Percentiles rank a stretch among this genome's conserved stretches.
Evolutionary conservation across 2,113 vertebrate genomes (phyloP).

Genomic region (Galeopterus variegatus): DNA sequence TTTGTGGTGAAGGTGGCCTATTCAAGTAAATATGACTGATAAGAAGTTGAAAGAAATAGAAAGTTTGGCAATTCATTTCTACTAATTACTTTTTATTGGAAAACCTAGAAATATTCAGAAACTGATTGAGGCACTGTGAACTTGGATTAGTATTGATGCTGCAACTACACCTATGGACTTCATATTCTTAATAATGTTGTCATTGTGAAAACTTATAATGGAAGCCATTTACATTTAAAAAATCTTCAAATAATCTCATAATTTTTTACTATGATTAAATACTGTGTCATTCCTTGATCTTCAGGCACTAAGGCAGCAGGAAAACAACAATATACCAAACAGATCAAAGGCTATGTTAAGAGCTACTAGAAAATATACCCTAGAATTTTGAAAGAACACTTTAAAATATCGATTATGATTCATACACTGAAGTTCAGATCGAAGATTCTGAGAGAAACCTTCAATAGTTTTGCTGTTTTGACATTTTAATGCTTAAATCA

Average conservation of each 20-base stretch:
- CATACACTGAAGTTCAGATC: conserved; percentile 6
- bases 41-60: background rate
- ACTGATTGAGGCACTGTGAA: background rate
- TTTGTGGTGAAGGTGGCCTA: background rate
- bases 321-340: background rate
- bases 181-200: background rate
- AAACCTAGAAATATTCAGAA: background rate
- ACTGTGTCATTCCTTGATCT: background rate
- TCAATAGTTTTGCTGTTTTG: background rate
- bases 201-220: background rate
- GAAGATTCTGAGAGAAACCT: background rate
- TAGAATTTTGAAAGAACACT: background rate
- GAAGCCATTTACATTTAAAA: background rate
- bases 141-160: background rate
- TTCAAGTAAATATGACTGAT: background rate
- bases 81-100: background rate
- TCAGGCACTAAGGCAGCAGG: background rate
- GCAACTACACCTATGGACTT: background rate
- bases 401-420: background rate
- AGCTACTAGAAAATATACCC: background rate
- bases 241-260: background rate
- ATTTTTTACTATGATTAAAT: background rate
- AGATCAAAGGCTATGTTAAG: background rate
- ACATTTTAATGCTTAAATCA: background rate
- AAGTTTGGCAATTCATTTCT: background rate